These are phyloP conservation scores for Triplophysa siluroides DNA, from an alignment of 2,113 vertebrate species.

Conservation along the genomic window DNA sequence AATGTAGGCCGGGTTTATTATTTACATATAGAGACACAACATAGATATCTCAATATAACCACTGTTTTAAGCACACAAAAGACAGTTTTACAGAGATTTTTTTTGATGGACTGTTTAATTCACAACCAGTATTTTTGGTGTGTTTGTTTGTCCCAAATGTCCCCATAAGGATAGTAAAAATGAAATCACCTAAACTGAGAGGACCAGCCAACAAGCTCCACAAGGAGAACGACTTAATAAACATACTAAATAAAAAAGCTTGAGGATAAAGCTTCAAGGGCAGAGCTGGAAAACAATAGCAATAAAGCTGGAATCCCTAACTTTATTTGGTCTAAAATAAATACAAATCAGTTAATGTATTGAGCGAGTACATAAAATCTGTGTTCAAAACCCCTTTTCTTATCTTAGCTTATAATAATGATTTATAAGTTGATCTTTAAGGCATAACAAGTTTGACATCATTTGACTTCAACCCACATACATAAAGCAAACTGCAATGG, in stretches of 20 bases:
- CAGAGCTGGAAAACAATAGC: background rate
- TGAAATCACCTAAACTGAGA: background rate
- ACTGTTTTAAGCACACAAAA: constrained; percentile 2
- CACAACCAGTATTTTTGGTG: background rate
- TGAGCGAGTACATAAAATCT: too few species aligned
- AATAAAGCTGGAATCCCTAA: too few species aligned
- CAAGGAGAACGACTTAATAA: background rate
- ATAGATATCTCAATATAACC: too few species aligned
- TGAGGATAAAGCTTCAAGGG: background rate
- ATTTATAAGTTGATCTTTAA: too few species aligned
- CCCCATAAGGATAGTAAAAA: background rate
- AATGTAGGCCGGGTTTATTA: background rate
- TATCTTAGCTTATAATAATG: too few species aligned
- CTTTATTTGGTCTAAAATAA: too few species aligned
- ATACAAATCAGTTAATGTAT: too few species aligned
- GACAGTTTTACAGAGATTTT: background rate
- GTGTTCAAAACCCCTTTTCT: too few species aligned
- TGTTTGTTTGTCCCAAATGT: background rate
- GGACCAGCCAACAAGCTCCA: too few species aligned
- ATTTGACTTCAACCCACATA: too few species aligned
- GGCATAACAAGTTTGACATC: too few species aligned
- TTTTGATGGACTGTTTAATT: background rate
- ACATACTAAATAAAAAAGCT: background rate
- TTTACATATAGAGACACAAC: background rate
- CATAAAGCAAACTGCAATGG: too few species aligned